These are phyloP conservation scores for Drosophila flavopinicola DNA, from an alignment of 2,888 invertebrate species.

Conservation along the genomic window DNA sequence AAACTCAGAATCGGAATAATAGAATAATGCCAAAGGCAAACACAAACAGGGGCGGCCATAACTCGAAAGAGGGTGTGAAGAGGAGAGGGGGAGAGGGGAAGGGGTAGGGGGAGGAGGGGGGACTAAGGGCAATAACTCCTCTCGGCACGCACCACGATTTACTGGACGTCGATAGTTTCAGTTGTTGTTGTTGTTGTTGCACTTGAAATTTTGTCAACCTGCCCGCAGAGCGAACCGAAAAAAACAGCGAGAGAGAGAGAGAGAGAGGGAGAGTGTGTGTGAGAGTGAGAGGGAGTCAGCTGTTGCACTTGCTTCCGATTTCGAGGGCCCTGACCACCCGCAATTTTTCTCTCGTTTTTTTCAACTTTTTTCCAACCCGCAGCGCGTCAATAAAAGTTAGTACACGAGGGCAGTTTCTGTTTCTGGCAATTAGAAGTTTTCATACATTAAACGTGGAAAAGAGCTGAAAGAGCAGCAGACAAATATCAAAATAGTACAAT, in stretches of 20 bases:
- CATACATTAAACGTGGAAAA: too few species aligned
- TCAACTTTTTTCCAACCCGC: constrained; percentile 54
- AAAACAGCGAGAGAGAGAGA: not conserved
- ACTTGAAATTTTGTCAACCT: constrained; percentile 69
- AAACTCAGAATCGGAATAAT: constrained; percentile 47
- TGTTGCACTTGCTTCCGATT: constrained; percentile 52
- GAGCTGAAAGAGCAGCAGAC: too few species aligned
- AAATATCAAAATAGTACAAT: too few species aligned
- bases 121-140: constrained; percentile 21
- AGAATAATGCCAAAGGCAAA: constrained; percentile 47
- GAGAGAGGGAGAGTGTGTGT: not conserved
- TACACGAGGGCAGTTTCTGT: constrained; percentile 16
- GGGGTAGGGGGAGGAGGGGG: not conserved
- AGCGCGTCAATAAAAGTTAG: constrained; percentile 57
- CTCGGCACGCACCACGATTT: constrained; percentile 24
- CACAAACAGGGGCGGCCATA: constrained; percentile 27
- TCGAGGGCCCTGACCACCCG: constrained; percentile 67
- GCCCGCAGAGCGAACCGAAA: constrained; percentile 38
- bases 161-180: constrained; percentile 16
- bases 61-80: too few species aligned
- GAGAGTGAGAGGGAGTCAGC: not conserved
- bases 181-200: constrained; percentile 39
- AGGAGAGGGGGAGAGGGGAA: not conserved
- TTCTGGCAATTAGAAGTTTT: constrained; percentile 7
- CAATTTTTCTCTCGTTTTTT: constrained; percentile 48